phyloP scores from a whole-genome alignment of 37 sponge, comb jelly and placozoan genomes.

The Haliclona indistincta region DNA sequence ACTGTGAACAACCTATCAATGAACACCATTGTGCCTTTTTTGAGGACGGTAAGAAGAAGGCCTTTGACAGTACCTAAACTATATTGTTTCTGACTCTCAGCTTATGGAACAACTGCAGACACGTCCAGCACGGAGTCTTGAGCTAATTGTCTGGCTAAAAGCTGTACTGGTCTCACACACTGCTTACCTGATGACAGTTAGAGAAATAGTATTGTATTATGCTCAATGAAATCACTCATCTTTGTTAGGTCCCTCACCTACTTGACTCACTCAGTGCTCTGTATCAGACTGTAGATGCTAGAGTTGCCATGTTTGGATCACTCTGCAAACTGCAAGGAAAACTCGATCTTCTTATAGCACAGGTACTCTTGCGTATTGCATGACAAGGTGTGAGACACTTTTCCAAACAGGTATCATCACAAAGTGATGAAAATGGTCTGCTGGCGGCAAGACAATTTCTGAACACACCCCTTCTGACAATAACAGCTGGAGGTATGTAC shows the following conservation, averaged over 20 bases:
- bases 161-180: slow-evolving; percentile 40
- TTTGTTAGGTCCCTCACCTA: slow-evolving; percentile 39
- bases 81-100: background rate
- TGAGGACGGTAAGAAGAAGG: slow-evolving; percentile 32
- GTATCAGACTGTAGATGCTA: slow-evolving; percentile 40
- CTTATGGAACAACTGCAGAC: slow-evolving; percentile 36
- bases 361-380: slow-evolving; percentile 24
- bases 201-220: too few species aligned
- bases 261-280: slow-evolving; percentile 31
- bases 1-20: slow-evolving; percentile 39
- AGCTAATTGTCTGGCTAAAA: slow-evolving; percentile 53
- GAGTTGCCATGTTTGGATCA: slow-evolving; percentile 18
- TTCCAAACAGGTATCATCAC: background rate
- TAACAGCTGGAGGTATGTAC: slow-evolving; percentile 45
- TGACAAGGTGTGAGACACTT: too few species aligned
- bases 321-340: slow-evolving; percentile 55
- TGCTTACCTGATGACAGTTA: slow-evolving; percentile 58
- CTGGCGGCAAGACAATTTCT: background rate
- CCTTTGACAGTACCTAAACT: background rate
- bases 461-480: slow-evolving; percentile 12
- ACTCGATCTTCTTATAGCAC: slow-evolving; percentile 47
- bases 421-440: background rate
- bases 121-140: slow-evolving; percentile 30
- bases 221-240: too few species aligned
- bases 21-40: slow-evolving; percentile 29